Base-by-base conservation (phyloP, 2,888 invertebrate species). In the Psylliodes chrysocephalus region DNA sequence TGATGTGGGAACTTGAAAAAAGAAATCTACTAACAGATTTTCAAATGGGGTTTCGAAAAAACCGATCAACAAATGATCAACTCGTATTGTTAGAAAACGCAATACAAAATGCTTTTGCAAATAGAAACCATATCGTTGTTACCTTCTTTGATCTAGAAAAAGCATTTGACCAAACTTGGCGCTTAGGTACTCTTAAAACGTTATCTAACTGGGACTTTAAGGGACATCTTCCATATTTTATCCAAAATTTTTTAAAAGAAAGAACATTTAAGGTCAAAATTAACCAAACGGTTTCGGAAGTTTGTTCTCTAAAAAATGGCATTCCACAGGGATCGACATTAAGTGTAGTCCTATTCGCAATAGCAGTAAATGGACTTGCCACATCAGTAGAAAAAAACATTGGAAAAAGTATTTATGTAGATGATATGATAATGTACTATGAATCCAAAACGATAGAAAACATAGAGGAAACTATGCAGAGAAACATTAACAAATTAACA, bases 281-380 rank as follows among this genome's bases (percentile, higher is more conserved):
- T 15, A 53, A 8, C 6, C 7, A 30, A 6, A 22, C 3, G 2
- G 3, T 22, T 4, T 22, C 22, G 22, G 22, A 22, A 4, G 22
- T 4, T 4, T 17, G 19, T 35, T 2, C 8, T 22, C 38, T 67
- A 8, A 63, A 63, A 51, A 69, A 69, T 55, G 66, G 66, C 7
- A 47, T 67, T 6, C 65, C 69, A 5, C 68, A 70, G 51, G 66
- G 70, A 0, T 70, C 61, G 2, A 60, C 56, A 7, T 53, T 71
- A 1, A 66, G 67, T 18, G 57, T 55, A 0, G 52, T 59, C 1
- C 51, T 70, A 0, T 69, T 70, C 28, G 47, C 57, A 1, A 61
- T 69, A 15, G 67, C 66, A n/a, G 53, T 69, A 0, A 69, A 69
- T 18, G 18, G 44, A 7, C 7, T 69, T 8, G 17, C 53, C 0